Percentiles rank a stretch among this genome's conserved stretches.
Evolutionary conservation across 1,140 invertebrate species (phyloP).

Genomic region (Nasonia giraulti): DNA sequence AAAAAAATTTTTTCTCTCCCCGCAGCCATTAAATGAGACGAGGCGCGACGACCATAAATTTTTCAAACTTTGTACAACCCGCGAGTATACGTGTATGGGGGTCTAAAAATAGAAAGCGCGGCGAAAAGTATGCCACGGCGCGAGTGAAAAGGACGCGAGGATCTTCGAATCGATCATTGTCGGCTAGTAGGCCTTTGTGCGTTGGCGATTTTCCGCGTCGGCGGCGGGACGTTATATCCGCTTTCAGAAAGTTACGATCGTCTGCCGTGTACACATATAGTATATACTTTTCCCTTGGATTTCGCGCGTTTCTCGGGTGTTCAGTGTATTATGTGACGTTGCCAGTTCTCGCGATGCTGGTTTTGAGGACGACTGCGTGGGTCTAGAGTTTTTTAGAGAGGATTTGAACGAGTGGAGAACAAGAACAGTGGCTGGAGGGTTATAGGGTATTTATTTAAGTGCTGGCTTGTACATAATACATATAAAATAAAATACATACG

Average conservation of each 20-base stretch:
- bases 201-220: conserved; percentile 12
- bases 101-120: not conserved
- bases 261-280: not conserved
- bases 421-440: no score
- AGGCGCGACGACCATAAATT: not conserved
- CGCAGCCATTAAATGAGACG: not conserved
- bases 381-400: no score
- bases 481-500: no score
- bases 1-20: not conserved
- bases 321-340: not conserved
- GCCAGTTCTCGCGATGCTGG: no score
- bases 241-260: conserved; percentile 21
- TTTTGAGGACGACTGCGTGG: no score
- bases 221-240: not conserved
- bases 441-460: no score
- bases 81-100: no score
- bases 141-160: not conserved
- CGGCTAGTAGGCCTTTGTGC: conserved; percentile 12
- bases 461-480: no score
- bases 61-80: not conserved
- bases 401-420: no score
- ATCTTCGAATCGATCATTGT: conserved; percentile 36
- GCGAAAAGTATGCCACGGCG: not conserved
- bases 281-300: not conserved
- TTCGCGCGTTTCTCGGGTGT: not conserved